phyloP scores from a whole-genome alignment of 2,888 invertebrate species.

The Muscina levida region DNA sequence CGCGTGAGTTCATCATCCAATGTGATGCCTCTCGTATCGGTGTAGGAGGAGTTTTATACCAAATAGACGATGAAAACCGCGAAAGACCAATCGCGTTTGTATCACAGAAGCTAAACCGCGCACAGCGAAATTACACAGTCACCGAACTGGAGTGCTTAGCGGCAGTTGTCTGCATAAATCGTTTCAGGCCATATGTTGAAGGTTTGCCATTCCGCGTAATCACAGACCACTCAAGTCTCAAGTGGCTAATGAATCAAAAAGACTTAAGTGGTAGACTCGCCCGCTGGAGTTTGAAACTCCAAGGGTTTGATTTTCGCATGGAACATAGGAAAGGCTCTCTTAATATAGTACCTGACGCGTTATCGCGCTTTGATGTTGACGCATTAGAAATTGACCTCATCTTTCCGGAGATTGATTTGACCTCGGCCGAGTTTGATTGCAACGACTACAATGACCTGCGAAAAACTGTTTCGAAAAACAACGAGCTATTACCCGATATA shows the following conservation, averaged over 20 bases:
- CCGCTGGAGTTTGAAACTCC: slow-evolving; percentile 19
- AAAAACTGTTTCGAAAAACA: too few relatives aligned
- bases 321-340: slow-evolving; percentile 39
- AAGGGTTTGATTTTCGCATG: slow-evolving; percentile 9
- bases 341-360: slow-evolving; percentile 27
- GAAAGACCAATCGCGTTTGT: slow-evolving; percentile 15
- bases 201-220: slow-evolving; percentile 34
- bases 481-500: too few relatives aligned
- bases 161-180: slow-evolving; percentile 8
- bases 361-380: too few relatives aligned
- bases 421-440: too few relatives aligned
- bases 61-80: slow-evolving; percentile 22
- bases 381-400: too few relatives aligned
- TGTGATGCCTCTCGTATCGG: slow-evolving; percentile 40
- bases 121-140: slow-evolving; percentile 34
- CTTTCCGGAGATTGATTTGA: too few relatives aligned
- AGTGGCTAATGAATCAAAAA: slow-evolving; percentile 39
- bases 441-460: too few relatives aligned
- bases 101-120: slow-evolving; percentile 4
- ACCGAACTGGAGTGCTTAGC: slow-evolving; percentile 41
- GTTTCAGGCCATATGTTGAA: slow-evolving; percentile 36
- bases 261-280: slow-evolving; percentile 38
- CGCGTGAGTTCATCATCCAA: slow-evolving; percentile 19
- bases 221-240: slow-evolving; percentile 39
- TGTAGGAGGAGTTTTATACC: slow-evolving; percentile 43